Evolutionary conservation across 2,113 vertebrate species (phyloP), one percentile per base, ranked within the genome.

Genomic region (Erinaceus europaeus): DNA sequence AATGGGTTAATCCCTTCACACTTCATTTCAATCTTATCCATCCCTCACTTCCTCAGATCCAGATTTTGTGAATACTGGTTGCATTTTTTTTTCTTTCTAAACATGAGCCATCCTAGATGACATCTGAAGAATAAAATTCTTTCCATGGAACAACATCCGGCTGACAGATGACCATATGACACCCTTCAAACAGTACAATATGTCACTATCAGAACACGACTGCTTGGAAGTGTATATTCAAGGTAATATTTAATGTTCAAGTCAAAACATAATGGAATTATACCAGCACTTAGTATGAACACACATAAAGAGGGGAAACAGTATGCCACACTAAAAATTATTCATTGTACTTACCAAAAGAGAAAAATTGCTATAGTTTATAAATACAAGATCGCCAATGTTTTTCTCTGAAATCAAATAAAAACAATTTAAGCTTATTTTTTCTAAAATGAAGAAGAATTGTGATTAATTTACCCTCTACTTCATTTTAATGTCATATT

Each of bases 191-290:
- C n/a, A 82, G 32, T 88, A 84, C 38, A 67, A 86, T 81, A 95
- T 96, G 92, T 95, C 79, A 95, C 93, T 32, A 95, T 91, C 74
- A 84, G 57, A 91, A 62, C 3, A 38, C 4, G 46, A 84, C 72
- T 93, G 90, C 53, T 50, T 90, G 87, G 87, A 89, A 94, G 90
- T 72, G 13, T 92, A 94, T 92, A 92, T 92, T 93, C 53, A 86
- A 95, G 93, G 69, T 86, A 92, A 92, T 91, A 94, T 69, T 83
- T 86, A 93, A 95, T 77, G 90, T 85, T 48, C 91, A 95, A 95
- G 93, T 74, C 5, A 96, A 96, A 94, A 86, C 76, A 67, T 91
- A 92, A 94, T 91, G 67, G 25, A 95, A 91, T 46, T 93, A 84
- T 94, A 87, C 92, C 74, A 91, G 87, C 75, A 94, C 71, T 93